phyloP scores from a whole-genome alignment of 2,113 vertebrate species.

The Triplophysa rosa region DNA sequence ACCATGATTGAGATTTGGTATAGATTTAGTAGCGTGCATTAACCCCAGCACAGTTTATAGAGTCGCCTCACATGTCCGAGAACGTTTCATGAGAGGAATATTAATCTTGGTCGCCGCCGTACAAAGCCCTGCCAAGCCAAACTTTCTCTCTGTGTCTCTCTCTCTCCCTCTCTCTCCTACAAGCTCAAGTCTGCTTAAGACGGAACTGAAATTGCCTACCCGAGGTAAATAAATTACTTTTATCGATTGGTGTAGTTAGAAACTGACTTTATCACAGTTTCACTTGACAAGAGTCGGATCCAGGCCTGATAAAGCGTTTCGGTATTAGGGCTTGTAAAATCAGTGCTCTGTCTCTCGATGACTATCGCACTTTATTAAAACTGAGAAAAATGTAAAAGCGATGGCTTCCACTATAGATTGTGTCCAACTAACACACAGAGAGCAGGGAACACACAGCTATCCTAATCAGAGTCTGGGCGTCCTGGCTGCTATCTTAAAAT shows the following conservation, averaged over 20 bases:
- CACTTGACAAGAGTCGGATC: slow-evolving; percentile 75
- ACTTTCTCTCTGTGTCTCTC: slow-evolving; percentile 51
- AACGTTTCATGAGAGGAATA: slow-evolving; percentile 70
- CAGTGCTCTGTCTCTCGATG: slow-evolving; percentile 63
- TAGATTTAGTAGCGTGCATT: slow-evolving; percentile 68
- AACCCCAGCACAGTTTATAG: slow-evolving; percentile 77
- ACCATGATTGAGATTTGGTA: slow-evolving; percentile 47
- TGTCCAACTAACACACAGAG: slow-evolving; percentile 27
- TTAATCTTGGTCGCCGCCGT: slow-evolving; percentile 75
- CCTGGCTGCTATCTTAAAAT: slow-evolving; percentile 42
- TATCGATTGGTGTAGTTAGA: slow-evolving; percentile 77
- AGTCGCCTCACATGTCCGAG: slow-evolving; percentile 68
- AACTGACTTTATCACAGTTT: slow-evolving; percentile 78
- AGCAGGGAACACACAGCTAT: slow-evolving; percentile 32
- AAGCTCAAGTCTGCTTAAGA: slow-evolving; percentile 55
- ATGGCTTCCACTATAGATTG: slow-evolving; percentile 29
- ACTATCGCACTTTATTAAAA: slow-evolving; percentile 69
- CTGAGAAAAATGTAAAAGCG: slow-evolving; percentile 33
- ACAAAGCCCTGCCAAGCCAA: slow-evolving; percentile 65
- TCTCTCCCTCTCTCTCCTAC: slow-evolving; percentile 31
- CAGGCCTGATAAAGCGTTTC: slow-evolving; percentile 61
- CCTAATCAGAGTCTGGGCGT: slow-evolving; percentile 46
- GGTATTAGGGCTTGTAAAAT: slow-evolving; percentile 52
- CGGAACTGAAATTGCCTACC: slow-evolving; percentile 70
- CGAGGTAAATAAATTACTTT: slow-evolving; percentile 81